A percentile compares a stretch with the other conserved stretches of the same genome.
phyloP scores from a whole-genome alignment of 1,140 invertebrate species.

The Scylla paramamosain region DNA sequence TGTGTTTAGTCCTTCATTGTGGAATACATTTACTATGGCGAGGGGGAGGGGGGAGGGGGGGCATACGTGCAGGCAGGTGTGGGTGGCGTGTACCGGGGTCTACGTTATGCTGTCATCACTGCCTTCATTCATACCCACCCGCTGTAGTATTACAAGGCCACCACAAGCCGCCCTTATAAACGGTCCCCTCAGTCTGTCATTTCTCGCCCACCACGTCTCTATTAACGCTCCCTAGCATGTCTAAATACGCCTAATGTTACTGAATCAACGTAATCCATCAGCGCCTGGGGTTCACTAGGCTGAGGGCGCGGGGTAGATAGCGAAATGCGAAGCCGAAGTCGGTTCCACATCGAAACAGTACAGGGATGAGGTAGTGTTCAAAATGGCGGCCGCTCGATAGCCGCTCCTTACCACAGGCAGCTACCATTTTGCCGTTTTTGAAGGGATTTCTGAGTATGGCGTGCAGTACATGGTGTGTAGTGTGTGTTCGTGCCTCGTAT shows the following conservation, averaged over 20 bases:
- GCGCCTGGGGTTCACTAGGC: too few relatives aligned
- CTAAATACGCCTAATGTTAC: neutral
- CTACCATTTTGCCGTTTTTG: conserved; percentile 61
- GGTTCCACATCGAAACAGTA: too few relatives aligned
- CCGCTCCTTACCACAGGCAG: conserved; percentile 64
- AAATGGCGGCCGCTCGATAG: conserved; percentile 77
- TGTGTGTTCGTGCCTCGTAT: conserved; percentile 31
- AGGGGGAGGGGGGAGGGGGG: too few relatives aligned
- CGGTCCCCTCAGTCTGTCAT: neutral
- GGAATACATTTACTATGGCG: too few relatives aligned
- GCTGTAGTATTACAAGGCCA: conserved; percentile 68
- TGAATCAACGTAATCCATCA: too few relatives aligned
- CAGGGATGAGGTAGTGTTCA: conserved; percentile 61
- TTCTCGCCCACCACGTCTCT: neutral
- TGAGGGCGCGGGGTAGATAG: too few relatives aligned
- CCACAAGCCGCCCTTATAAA: conserved; percentile 35
- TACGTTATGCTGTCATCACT: too few relatives aligned
- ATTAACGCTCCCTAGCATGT: neutral
- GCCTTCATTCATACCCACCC: conserved; percentile 67
- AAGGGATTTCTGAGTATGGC: conserved; percentile 59
- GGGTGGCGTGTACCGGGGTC: too few relatives aligned
- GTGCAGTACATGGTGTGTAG: conserved; percentile 40
- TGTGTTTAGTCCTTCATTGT: too few relatives aligned
- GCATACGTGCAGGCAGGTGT: too few relatives aligned
- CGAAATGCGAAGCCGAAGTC: too few relatives aligned